Base-by-base conservation (phyloP, 2,113 vertebrate genomes). In the Pao palembangensis region DNA sequence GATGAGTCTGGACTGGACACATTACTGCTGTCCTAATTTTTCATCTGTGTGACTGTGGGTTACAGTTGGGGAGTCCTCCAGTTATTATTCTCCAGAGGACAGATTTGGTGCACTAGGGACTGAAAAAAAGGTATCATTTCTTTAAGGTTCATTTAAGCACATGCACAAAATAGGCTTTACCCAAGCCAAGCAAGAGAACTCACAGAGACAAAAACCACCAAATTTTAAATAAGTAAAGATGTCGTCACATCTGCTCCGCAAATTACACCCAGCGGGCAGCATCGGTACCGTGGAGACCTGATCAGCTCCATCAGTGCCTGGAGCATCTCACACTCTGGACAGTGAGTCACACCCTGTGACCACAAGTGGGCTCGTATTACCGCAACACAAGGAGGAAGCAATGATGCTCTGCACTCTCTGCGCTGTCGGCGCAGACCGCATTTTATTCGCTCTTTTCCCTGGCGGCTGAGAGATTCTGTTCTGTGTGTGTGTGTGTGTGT, bases 191-290 rank as follows among this genome's bases (percentile, higher is more conserved):
- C 25, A 28, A 28, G 34, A 38, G 34, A 38, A 12, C 8, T 8
- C 11, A 12, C 34, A 38, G 34, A 38, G 8, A 12, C 34, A 2
- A 38, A 38, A 31, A 31, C 3, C 28, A 31, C 28, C 28, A 38
- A 38, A 38, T 10, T 38, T 20, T 84, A 62, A 85, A 85, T 85
- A 76, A 86, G 81, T 85, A 5, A 82, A 16, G n/a, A 16, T 53
- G 71, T 64, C 2, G 10, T 81, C 69, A 76, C 79, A 88, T 80
- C 78, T 85, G 77, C 61, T 79, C 61, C 67, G 51, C 13, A 65
- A 65, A 69, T 66, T 77, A 69, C 65, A 6, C 6, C 28, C 34
- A 38, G 65, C 50, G 42, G 51, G 59, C 54, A 52, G 68, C 55
- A 65, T 64, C 57, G 72, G 75, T 70, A 55, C 50, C 61, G 66